Conservation (phyloP, 2,797 vertebrate genomes). For the Sebastolobus altivelis region DNA sequence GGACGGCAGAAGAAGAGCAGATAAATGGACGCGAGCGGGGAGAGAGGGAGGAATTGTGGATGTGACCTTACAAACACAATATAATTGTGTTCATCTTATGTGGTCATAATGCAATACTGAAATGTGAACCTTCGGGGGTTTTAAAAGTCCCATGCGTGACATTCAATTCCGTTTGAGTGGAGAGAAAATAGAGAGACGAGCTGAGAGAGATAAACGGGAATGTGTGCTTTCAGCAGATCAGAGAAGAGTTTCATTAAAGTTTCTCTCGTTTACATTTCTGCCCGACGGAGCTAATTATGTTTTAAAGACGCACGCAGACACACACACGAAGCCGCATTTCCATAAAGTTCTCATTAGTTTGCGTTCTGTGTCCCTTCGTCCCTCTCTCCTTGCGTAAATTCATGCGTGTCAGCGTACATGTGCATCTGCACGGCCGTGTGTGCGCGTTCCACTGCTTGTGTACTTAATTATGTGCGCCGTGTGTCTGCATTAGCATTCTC, state of each 20-base stretch:
- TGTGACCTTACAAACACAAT: slow-evolving; percentile 49
- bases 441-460: slow-evolving; percentile 34
- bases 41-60: slow-evolving; percentile 26
- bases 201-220: slow-evolving; percentile 63
- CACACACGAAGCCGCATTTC: slow-evolving; percentile 48
- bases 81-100: slow-evolving; percentile 63
- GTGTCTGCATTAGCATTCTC: slow-evolving; percentile 51
- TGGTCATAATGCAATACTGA: slow-evolving; percentile 53
- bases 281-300: slow-evolving; percentile 77
- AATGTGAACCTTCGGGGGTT: slow-evolving; percentile 54
- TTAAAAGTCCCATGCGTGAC: slow-evolving; percentile 64
- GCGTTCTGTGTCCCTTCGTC: slow-evolving; percentile 50
- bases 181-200: slow-evolving; percentile 46
- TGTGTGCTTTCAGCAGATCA: slow-evolving; percentile 77
- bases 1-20: slow-evolving; percentile 38
- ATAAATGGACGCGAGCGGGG: slow-evolving; percentile 39
- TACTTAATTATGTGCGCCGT: slow-evolving; percentile 47
- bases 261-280: slow-evolving; percentile 80
- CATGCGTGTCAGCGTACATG: slow-evolving; percentile 33
- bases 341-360: slow-evolving; percentile 71
- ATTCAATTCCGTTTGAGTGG: slow-evolving; percentile 58
- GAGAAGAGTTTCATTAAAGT: slow-evolving; percentile 79
- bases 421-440: slow-evolving; percentile 29
- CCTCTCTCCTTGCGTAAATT: slow-evolving; percentile 23
- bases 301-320: slow-evolving; percentile 51